Conservation (phyloP, 2,797 vertebrate genomes). For the Sebastes goodei region DNA sequence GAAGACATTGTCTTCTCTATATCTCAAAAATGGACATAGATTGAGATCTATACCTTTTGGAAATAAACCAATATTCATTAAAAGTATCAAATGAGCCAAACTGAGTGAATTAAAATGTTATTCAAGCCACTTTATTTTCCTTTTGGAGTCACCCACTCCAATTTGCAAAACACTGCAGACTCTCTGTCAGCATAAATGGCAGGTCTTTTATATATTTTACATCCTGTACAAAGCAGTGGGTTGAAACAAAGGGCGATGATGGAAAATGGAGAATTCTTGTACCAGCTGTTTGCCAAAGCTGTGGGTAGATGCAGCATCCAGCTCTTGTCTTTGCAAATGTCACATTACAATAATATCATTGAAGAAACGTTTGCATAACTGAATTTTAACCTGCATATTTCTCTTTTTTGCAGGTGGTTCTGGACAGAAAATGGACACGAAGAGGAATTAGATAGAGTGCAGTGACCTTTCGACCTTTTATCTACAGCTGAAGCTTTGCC, state of each 20-base stretch:
- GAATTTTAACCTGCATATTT: conserved; percentile 31
- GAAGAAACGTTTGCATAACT: not conserved
- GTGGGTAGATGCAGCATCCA: conserved; percentile 1
- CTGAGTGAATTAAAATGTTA: conserved; percentile 27
- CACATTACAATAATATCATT: conserved; percentile 24
- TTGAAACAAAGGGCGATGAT: conserved; percentile 29
- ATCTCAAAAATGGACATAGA: conserved; percentile 18
- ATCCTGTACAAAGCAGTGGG: conserved; percentile 10
- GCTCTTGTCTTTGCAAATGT: conserved; percentile 26
- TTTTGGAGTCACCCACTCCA: not conserved
- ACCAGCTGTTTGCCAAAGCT: conserved; percentile 17
- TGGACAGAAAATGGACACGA: conserved; percentile 28
- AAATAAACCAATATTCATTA: conserved; percentile 28
- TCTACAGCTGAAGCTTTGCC: not conserved
- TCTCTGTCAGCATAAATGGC: conserved; percentile 12
- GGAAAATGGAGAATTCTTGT: conserved; percentile 15
- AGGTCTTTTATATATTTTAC: conserved; percentile 19
- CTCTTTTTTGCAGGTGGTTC: conserved; percentile 60
- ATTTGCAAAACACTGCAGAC: conserved; percentile 10
- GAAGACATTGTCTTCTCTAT: conserved; percentile 7
- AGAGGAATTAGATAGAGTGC: conserved; percentile 8
- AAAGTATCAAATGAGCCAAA: conserved; percentile 17
- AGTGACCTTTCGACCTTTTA: not conserved
- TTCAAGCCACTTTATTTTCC: not conserved
- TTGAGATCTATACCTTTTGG: conserved; percentile 30